Conservation (phyloP, 1,140 invertebrate species). For the Aradophagus sp. region DNA sequence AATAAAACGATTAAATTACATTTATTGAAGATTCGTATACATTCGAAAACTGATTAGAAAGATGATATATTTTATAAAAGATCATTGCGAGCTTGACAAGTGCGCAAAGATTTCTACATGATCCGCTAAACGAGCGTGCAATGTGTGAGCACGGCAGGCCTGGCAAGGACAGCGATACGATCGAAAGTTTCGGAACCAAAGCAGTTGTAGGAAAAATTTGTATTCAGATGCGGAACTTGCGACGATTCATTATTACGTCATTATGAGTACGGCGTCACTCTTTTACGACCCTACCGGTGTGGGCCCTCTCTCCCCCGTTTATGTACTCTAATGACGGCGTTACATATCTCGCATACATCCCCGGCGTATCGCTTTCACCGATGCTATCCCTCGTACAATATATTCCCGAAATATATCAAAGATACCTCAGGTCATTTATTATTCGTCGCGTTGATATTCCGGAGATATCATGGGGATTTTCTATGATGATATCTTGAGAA, state of each 20-base stretch:
- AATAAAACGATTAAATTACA: too few relatives aligned
- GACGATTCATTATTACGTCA: conserved; percentile 28
- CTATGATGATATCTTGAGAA: conserved; percentile 46
- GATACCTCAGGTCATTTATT: conserved; percentile 46
- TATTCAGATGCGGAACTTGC: conserved; percentile 8
- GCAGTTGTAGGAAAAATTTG: conserved; percentile 6
- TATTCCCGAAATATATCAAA: conserved; percentile 42
- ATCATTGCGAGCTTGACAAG: too few relatives aligned
- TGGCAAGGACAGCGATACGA: too few relatives aligned
- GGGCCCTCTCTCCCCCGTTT: conserved; percentile 1
- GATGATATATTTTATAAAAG: too few relatives aligned
- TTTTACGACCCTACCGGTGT: conserved; percentile 9
- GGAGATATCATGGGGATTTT: conserved; percentile 39
- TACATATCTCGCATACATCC: conserved; percentile 28
- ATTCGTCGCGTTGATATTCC: conserved; percentile 46
- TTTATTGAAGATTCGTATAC: too few relatives aligned
- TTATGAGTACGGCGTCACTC: conserved; percentile 18
- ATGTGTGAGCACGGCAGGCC: too few relatives aligned
- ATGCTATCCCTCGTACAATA: conserved; percentile 40
- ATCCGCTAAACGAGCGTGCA: too few relatives aligned
- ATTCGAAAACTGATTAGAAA: too few relatives aligned
- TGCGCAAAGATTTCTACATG: too few relatives aligned
- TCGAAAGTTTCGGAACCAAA: not conserved
- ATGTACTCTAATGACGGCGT: conserved; percentile 30
- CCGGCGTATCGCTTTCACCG: conserved; percentile 26